Evolutionary conservation across 2,888 invertebrate species (phyloP), one percentile per base, ranked within the genome.

Genomic region (Rambutsinella grinnellia): DNA sequence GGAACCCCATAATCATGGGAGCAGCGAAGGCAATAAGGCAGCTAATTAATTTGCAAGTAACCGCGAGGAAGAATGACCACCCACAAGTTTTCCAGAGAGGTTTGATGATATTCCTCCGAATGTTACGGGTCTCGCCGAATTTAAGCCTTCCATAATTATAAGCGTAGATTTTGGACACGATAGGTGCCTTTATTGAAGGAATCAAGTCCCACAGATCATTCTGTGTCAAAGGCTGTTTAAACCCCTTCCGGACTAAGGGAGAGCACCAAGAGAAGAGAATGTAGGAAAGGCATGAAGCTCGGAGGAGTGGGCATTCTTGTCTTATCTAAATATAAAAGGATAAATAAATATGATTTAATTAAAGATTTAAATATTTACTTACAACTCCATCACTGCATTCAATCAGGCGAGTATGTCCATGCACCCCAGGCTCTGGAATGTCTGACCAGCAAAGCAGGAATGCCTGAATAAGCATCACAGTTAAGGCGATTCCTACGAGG

Each of bases 261-360:
- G 96, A 95, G 87, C 97, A 96, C 97, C 97, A 99, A 84, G 93
- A 91, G 87, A 94, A 97, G 1, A 94, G 90, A 21, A 97, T 88
- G 72, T 92, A 91, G 21, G 95, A 95, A 8, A 96, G 90, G 87
- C 95, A 97, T 66, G 96, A 95, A 26, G 95, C 91, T 23, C 90
- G 88, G 78, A 90, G 89, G 86, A 97, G 97, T 21, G 97, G 97
- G 85, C 96, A 96, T 24, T 72, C 68, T 17, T 51, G 44, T 27
- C 68, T 28, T 23, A 44, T 15, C 27, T 85, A 93, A 93, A 21
- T 63, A 17, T 17, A 26, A 60, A 21, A 60, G 8, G 23, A 44
- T 15, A 46, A 60, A 60, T 56, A 2, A 15, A 24, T 23, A 5
- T 26, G 26, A 28, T 36, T 46, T 8, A 13, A 13, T 36, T 36